Evolutionary conservation across 2,797 vertebrate species (phyloP).

Genomic region (Potorous gilbertii): DNA sequence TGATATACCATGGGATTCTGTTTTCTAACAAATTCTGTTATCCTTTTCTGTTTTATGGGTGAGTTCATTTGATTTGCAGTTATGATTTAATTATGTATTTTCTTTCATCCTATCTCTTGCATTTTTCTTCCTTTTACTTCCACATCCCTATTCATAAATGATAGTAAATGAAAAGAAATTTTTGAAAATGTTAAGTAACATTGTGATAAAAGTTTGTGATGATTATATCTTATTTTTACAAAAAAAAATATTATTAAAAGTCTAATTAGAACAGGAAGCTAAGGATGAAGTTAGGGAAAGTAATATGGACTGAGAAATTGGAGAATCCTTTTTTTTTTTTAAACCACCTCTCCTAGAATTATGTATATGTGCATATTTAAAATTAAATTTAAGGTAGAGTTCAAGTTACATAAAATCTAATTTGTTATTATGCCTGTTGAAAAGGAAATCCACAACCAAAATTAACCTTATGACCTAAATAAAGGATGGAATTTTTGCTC

Average conservation of each 20-base stretch:
- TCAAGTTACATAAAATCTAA: constrained; percentile 78
- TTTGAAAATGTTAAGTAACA: constrained; percentile 21
- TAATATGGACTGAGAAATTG: constrained; percentile 6
- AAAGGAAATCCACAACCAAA: constrained; percentile 80
- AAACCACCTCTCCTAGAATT: constrained; percentile 12
- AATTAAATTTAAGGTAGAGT: constrained; percentile 73
- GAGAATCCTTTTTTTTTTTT: background rate
- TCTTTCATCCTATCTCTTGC: background rate
- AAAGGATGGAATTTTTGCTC: constrained; percentile 83
- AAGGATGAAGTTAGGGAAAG: background rate
- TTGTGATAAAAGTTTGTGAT: constrained; percentile 7
- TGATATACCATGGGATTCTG: background rate
- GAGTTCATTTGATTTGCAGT: background rate
- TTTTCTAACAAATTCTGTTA: background rate
- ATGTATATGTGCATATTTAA: constrained; percentile 47
- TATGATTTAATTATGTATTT: background rate
- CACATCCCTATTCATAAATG: background rate
- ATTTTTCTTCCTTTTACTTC: background rate
- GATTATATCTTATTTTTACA: constrained; percentile 46
- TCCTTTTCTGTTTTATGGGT: background rate
- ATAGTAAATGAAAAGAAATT: background rate
- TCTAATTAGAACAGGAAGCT: background rate
- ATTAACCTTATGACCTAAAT: constrained; percentile 82
- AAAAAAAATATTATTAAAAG: background rate
- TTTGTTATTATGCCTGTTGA: constrained; percentile 78